Base-by-base conservation (phyloP, 2,797 vertebrate genomes). In the Catharus ustulatus region DNA sequence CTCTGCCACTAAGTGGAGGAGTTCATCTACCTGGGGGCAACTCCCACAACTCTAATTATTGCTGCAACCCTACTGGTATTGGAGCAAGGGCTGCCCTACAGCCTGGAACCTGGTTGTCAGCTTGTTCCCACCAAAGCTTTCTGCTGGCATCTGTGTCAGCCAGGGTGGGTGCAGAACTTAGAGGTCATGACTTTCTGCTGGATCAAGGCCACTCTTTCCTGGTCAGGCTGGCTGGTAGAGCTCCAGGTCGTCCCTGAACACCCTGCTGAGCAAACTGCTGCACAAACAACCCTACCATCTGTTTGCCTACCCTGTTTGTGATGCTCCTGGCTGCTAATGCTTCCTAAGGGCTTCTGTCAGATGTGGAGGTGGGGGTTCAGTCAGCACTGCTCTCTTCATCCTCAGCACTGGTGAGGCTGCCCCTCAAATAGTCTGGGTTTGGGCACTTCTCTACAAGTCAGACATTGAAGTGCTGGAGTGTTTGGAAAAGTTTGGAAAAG, bases 321-420 rank as follows among this genome's bases (percentile, higher is more conserved):
- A 15, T 48, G 42, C 7, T 48, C 10, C 46, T 32, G 42, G 13
- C 14, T 42, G 30, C 23, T 27, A 12, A 7, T 11, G 26, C 7
- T 42, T 22, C 30, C 26, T 42, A 34, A 48, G 26, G 48, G 9
- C 13, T 61, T 29, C 42, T 68, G 23, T 14, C 36, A 61, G 5
- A 6, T 32, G 15, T 42, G 46, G 26, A 38, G 2, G 4, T 3
- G 9, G 14, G 10, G 2, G 1, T 17, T 40, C 15, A 8, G 38
- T 45, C 20, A 52, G 16, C 38, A 18, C 1, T 18, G 16, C 12
- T 46, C 17, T n/a, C 23, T 43, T 62, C 4, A 3, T 38, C 23
- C 48, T 29, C 43, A 69, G 15, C 71, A 12, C 11, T 24, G 19
- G 34, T 27, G 22, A 68, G 34, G 36, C 26, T 59, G 19, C 9